Evolutionary conservation across 2,113 vertebrate species (phyloP), one percentile per base, ranked within the genome.

Genomic region (Sciurus niger): DNA sequence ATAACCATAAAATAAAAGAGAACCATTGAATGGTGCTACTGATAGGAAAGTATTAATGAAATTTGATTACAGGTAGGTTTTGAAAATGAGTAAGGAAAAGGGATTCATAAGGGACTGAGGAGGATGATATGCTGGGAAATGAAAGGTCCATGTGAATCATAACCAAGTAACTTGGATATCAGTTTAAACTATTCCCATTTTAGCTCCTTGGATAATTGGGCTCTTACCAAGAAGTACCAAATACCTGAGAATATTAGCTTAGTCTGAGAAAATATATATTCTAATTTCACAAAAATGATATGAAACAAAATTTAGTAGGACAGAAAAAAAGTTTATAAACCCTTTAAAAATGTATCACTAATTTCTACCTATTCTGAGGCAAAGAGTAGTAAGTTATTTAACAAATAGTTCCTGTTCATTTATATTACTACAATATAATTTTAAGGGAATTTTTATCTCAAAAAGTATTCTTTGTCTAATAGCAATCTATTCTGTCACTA

Each of bases 191-290:
- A 51, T 51, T 20, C 14, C 55, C 70, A 12, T 60, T 67, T 34
- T 46, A 30, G 28, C 32, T 68, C 67, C 73, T 68, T 28, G 46
- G 16, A 53, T 55, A 82, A 76, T 0, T 74, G 67, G 4, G 24
- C 14, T 95, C 48, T 93, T 51, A 65, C 30, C 40, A 77, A 74
- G 34, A 80, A 90, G 43, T 32, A 34, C 9, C 87, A 90, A 93
- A 46, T n/a, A 86, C 55, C 30, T 72, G 68, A 87, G 43, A 70
- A 55, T 24, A 87, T 76, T 76, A 55, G 40, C 20, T 28, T 70
- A 40, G 13, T 55, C 12, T 63, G 32, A 76, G 51, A n/a, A 30
- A 82, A 73, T 12, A 92, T 40, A 89, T 32, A 74, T 25, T 77
- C 79, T 68, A 37, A 73, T 4, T 40, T 40, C 40, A 40, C 20